Base-by-base conservation (phyloP, 1,140 invertebrate species). In the Drosophila sucinea region DNA sequence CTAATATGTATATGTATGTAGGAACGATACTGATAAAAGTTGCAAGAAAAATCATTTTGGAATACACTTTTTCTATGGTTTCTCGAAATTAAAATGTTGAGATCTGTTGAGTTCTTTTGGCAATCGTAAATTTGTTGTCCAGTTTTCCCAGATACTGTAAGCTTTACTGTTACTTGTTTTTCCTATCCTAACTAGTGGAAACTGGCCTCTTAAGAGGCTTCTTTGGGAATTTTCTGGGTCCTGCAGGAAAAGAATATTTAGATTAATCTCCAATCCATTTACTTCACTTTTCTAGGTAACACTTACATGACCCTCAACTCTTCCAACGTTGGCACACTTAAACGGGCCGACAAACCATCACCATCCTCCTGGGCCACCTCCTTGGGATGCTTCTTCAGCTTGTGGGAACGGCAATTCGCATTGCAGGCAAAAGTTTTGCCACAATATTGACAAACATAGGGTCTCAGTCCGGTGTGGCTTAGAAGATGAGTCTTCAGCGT, bases 391-490 rank as follows among this genome's bases (percentile, higher is more conserved):
- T 92, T 91, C 11, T 93, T 91, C 7, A 91, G 70, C 69, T 93
- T 93, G 68, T 93, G 93, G 11, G 92, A 90, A 7, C 93, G 85
- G 76, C 93, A 93, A 70, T 93, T 93, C 4, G 92, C 92, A 40
- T 93, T 92, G 70, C 93, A 93, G 6, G 93, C 92, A 73, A 93
- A 93, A 0, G 93, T 91, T 64, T 92, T 90, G 0, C 91, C 84
- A 57, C 93, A 93, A 73, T 92, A 93, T 30, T 90, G 91, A 69
- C 93, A 93, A 0, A 87, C 77, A 61, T 93, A 93, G 0, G 93
- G 93, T 5, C 92, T 73, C 38, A 92, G 61, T 0, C 93, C 93
- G 0, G 92, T 93, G 61, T 93, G 93, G 7, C 92, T 74, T 2
- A 93, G 91, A 40, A 93, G 58, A 63, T 93, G 92, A 44, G 92